Base-by-base conservation (phyloP, 2,113 vertebrate species). In the Ailuropoda melanoleuca region DNA sequence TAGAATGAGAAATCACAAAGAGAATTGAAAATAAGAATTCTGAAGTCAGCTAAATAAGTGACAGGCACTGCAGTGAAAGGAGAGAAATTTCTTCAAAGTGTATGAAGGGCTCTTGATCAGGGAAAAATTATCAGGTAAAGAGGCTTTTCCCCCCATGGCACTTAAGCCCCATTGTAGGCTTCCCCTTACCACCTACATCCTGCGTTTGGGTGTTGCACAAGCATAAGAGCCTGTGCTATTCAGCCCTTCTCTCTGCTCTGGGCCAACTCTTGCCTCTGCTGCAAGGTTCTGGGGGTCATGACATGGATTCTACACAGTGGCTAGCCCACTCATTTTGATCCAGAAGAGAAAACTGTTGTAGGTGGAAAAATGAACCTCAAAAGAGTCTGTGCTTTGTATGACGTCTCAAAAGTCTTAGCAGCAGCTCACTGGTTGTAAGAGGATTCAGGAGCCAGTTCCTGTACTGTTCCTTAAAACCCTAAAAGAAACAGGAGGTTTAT, bases 401-500 rank as follows among this genome's bases (percentile, higher is more conserved):
- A 26, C 43, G 17, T 60, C 78, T 88, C 70, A 50, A 37, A 62
- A n/a, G 56, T 43, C 92, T 87, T 66, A 48, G 56, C 81, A 70
- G 86, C 24, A 90, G 43, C n/a, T 90, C 74, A 14, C 24, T 46
- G 82, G n/a, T 3, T 39, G 39, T 14, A 66, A 26, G 3, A 48
- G 11, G 13, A 89, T 29, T 66, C 15, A 23, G 3, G 0, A 50
- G 50, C 39, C n/a, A 88, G 4, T 56, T 50, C 68, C 29, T 93
- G 80, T 80, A 37, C 4, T 93, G 53, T 96, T 56, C n/a, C 77
- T 92, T 56, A 55, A 86, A 55, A 19, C 53, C 74, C 50, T 39
- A 24, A 78, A 64, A 72, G 58, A n/a, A 90, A n/a, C 31, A 70
- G 13, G 11, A 34, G 58, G 18, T 21, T 85, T 66, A 31, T n/a